Conservation (phyloP, 2,888 invertebrate genomes). For the Drosophila quinaria region DNA sequence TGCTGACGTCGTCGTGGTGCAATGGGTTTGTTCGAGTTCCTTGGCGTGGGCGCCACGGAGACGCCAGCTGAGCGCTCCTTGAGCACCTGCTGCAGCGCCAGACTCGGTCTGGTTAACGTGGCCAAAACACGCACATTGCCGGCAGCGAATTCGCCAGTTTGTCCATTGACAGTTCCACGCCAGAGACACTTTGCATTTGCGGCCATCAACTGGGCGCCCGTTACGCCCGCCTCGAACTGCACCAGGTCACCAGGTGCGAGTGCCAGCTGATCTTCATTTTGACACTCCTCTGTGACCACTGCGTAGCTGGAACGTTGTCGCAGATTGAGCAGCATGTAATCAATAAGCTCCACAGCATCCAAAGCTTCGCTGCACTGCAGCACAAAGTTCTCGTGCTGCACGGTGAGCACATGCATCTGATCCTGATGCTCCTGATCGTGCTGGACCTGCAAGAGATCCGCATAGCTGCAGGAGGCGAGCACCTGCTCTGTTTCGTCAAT, state of each 20-base stretch:
- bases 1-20: conserved; percentile 87
- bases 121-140: conserved; percentile 95
- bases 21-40: conserved; percentile 85
- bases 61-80: conserved; percentile 85
- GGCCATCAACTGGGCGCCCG: conserved; percentile 90
- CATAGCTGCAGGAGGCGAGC: conserved; percentile 93
- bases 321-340: conserved; percentile 94
- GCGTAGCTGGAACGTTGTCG: conserved; percentile 94
- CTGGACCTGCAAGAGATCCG: conserved; percentile 92
- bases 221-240: conserved; percentile 90
- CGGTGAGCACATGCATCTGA: conserved; percentile 91
- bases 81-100: conserved; percentile 88
- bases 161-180: conserved; percentile 90
- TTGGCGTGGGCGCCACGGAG: conserved; percentile 84
- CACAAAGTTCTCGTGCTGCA: conserved; percentile 95
- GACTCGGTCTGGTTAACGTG: conserved; percentile 91
- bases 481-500: conserved; percentile 97
- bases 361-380: conserved; percentile 96
- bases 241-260: conserved; percentile 91
- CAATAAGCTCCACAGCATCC: conserved; percentile 93
- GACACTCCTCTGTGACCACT: conserved; percentile 88
- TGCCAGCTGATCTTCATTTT: conserved; percentile 84
- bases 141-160: conserved; percentile 93
- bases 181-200: conserved; percentile 87
- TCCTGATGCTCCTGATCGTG: conserved; percentile 86